Evolutionary conservation across 2,797 vertebrate species (phyloP).

Genomic region (Australoheros facetus): DNA sequence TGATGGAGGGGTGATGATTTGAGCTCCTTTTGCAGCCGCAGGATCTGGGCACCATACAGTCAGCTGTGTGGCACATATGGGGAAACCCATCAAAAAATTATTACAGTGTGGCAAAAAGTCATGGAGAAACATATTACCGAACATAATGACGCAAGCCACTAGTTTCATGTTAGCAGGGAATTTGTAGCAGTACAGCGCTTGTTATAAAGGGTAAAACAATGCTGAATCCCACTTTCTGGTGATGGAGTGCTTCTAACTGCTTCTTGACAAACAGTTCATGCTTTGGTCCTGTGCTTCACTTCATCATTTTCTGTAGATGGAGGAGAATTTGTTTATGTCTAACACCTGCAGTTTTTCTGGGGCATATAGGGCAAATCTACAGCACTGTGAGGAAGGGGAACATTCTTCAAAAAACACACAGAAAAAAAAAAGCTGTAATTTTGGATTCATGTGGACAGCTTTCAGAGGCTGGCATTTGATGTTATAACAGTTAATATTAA

Average conservation of each 20-base stretch:
- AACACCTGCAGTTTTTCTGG: conserved; percentile 32
- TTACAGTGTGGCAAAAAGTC: too few species aligned
- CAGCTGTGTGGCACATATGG: too few species aligned
- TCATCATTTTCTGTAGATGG: conserved; percentile 23
- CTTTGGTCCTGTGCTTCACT: conserved; percentile 16
- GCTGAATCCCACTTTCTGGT: conserved; percentile 22
- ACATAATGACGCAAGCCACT: too few species aligned
- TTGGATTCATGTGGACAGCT: not conserved
- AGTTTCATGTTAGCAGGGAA: not conserved
- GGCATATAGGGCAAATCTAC: conserved; percentile 27
- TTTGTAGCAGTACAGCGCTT: not conserved
- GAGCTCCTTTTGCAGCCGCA: too few species aligned
- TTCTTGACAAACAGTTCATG: conserved; percentile 5
- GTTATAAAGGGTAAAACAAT: not conserved
- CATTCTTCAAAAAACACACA: not conserved
- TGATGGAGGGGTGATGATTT: too few species aligned
- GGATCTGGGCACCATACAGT: too few species aligned
- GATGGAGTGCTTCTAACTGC: conserved; percentile 15
- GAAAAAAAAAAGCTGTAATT: not conserved
- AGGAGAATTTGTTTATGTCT: not conserved
- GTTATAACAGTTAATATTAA: conserved; percentile 10
- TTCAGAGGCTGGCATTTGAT: conserved; percentile 28
- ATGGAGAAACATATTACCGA: too few species aligned
- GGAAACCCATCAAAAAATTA: too few species aligned
- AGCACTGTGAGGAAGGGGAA: not conserved